A percentile compares a stretch with the other conserved stretches of the same genome.
These are phyloP conservation scores for Dicerorhinus sumatrensis DNA, from an alignment of 2,113 vertebrate genomes.

Conservation along the genomic window DNA sequence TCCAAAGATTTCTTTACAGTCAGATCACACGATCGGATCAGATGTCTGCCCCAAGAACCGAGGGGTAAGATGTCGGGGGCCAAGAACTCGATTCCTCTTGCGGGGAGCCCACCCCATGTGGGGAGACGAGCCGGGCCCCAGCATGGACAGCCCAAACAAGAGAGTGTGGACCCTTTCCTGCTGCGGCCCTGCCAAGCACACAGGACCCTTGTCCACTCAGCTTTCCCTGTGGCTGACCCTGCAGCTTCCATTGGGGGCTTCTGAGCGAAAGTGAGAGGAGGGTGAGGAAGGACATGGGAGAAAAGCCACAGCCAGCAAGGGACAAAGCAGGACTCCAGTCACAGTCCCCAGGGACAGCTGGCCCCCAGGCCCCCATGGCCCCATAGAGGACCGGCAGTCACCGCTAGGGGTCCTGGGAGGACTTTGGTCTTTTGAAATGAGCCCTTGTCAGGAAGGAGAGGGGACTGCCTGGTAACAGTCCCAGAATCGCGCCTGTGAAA, in stretches of 20 bases:
- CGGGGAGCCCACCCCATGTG: background rate
- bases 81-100: background rate
- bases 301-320: fast-evolving
- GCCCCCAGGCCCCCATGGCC: background rate
- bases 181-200: fast-evolving
- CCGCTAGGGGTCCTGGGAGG: background rate
- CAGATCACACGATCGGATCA: background rate
- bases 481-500: background rate
- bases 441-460: background rate
- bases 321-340: background rate
- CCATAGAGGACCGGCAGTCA: background rate
- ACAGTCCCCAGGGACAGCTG: background rate
- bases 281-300: background rate
- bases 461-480: too few relatives aligned
- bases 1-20: conserved; percentile 1
- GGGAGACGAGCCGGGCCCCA: conserved; percentile 54
- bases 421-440: background rate
- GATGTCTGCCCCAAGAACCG: background rate
- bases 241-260: background rate
- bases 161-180: background rate
- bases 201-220: background rate
- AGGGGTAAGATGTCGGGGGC: background rate
- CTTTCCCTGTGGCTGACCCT: background rate
- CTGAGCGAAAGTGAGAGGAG: background rate
- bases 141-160: background rate